A percentile compares a stretch with the other conserved stretches of the same genome.
phyloP scores from a whole-genome alignment of 2,797 vertebrate genomes.

The Ceyx erithaca region DNA sequence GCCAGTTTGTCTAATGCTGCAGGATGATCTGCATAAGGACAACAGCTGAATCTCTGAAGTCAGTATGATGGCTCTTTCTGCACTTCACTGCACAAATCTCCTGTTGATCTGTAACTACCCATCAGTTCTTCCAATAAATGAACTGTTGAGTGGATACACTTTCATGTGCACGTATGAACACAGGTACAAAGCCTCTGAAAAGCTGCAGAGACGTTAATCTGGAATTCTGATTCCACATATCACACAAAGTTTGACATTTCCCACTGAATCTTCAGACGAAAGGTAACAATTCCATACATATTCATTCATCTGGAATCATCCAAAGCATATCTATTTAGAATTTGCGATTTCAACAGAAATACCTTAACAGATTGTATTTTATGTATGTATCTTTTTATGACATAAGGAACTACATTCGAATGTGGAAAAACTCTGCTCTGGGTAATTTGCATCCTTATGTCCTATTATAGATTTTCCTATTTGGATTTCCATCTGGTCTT shows the following conservation, averaged over 20 bases:
- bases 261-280: slow-evolving; percentile 21
- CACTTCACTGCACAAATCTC: neutral
- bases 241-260: slow-evolving; percentile 36
- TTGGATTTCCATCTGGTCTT: slow-evolving; percentile 79
- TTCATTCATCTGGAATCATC: slow-evolving; percentile 50
- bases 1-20: neutral
- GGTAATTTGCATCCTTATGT: slow-evolving; percentile 79
- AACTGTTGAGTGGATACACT: neutral
- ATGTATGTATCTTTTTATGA: slow-evolving; percentile 76
- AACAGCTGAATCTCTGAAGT: slow-evolving; percentile 19
- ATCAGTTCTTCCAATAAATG: neutral
- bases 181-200: neutral
- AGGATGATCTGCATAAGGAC: neutral
- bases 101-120: neutral
- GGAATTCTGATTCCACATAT: slow-evolving; percentile 7
- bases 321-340: slow-evolving; percentile 56
- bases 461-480: slow-evolving; percentile 75
- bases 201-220: neutral
- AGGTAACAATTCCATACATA: slow-evolving; percentile 54
- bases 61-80: neutral
- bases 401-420: slow-evolving; percentile 73
- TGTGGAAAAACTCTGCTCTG: slow-evolving; percentile 70
- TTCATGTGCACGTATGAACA: neutral
- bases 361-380: slow-evolving; percentile 81
- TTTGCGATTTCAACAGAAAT: slow-evolving; percentile 71